Percentiles rank a stretch among this genome's conserved stretches.
These are phyloP conservation scores for Drosophila arawakana DNA, from an alignment of 1,140 invertebrate species.

Conservation along the genomic window DNA sequence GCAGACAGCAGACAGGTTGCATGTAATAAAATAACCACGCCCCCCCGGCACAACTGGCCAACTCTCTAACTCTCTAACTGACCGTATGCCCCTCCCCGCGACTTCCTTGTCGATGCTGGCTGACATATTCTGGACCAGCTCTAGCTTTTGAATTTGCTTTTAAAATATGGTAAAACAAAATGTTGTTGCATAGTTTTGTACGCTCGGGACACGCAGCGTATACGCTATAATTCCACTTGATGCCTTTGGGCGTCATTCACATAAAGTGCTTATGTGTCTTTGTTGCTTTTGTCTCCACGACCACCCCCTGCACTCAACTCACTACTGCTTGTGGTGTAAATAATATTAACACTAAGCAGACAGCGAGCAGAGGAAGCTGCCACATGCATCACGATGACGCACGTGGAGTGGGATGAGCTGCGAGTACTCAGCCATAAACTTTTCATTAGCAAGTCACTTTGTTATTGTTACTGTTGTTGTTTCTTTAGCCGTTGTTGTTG, in stretches of 20 bases:
- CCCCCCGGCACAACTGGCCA: conserved; percentile 1
- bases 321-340: conserved; percentile 51
- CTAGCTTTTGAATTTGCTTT: conserved; percentile 47
- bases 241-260: conserved; percentile 74
- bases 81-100: background rate
- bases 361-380: conserved; percentile 21
- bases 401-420: background rate
- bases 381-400: conserved; percentile 9
- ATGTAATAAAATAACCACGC: conserved; percentile 38
- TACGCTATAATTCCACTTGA: conserved; percentile 74
- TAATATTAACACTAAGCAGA: conserved; percentile 75
- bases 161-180: conserved; percentile 67
- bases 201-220: conserved; percentile 41
- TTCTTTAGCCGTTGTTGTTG: conserved; percentile 30
- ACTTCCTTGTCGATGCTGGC: conserved; percentile 46
- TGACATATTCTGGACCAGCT: conserved; percentile 63
- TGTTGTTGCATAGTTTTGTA: conserved; percentile 64
- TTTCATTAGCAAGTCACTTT: conserved; percentile 80
- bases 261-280: conserved; percentile 77
- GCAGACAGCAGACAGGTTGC: conserved; percentile 15
- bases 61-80: conserved; percentile 18
- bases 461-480: conserved; percentile 28
- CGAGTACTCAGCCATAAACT: conserved; percentile 64
- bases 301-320: background rate
- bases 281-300: conserved; percentile 51